These are phyloP conservation scores for Bubo scandiacus DNA, from an alignment of 2,113 vertebrate genomes.

Conservation along the genomic window DNA sequence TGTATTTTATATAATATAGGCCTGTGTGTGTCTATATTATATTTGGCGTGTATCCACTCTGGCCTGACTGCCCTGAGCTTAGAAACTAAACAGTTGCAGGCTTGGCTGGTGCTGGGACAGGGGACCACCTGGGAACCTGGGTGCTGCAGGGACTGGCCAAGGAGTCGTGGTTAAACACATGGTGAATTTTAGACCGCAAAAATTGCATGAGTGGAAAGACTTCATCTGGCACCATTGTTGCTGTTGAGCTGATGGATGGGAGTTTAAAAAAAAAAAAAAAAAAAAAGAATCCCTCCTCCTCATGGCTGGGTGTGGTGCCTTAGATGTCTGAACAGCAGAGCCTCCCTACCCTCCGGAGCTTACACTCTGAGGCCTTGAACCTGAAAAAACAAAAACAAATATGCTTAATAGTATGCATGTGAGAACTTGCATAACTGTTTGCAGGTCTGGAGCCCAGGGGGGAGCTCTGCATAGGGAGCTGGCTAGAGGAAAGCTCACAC, in stretches of 20 bases:
- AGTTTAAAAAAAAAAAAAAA: background rate
- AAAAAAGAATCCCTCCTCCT: conserved; percentile 25
- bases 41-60: conserved; percentile 55
- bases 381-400: conserved; percentile 43
- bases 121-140: conserved; percentile 61
- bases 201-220: conserved; percentile 31
- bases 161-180: conserved; percentile 29
- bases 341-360: conserved; percentile 52
- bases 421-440: conserved; percentile 21
- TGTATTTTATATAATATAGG: conserved; percentile 26
- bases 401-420: conserved; percentile 20
- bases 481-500: background rate
- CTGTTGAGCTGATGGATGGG: conserved; percentile 40
- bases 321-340: conserved; percentile 42
- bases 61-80: conserved; percentile 35
- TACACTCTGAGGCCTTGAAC: conserved; percentile 31
- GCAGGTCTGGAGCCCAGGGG: background rate
- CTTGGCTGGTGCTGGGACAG: background rate
- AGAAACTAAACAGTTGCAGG: conserved; percentile 50
- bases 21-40: conserved; percentile 54
- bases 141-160: conserved; percentile 4
- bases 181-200: conserved; percentile 21
- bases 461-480: background rate
- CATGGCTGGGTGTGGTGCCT: background rate
- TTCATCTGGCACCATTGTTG: conserved; percentile 28